phyloP scores from a whole-genome alignment of 2,888 invertebrate genomes.

The Amphipoea oculea region DNA sequence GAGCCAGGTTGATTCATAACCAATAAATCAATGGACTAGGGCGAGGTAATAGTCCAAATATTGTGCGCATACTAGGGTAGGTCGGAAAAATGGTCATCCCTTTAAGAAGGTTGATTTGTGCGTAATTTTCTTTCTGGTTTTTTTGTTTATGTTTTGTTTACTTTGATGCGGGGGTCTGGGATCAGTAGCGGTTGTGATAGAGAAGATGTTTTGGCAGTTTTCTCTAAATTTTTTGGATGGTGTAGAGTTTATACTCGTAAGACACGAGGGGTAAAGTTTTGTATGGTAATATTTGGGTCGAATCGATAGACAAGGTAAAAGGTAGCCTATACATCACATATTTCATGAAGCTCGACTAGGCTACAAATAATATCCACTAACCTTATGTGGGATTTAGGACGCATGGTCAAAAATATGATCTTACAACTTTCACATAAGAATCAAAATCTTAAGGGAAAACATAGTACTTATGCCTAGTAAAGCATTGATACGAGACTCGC shows the following conservation, averaged over 20 bases:
- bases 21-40: slow-evolving; percentile 89
- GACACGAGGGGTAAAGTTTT: background rate
- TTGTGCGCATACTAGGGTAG: slow-evolving; percentile 72
- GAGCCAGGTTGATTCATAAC: slow-evolving; percentile 87
- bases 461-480: too few species aligned
- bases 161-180: slow-evolving; percentile 20
- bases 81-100: slow-evolving; percentile 67
- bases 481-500: background rate
- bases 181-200: background rate
- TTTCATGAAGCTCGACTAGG: background rate
- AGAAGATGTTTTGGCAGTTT: background rate
- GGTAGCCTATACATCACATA: background rate
- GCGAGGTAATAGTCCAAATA: slow-evolving; percentile 88
- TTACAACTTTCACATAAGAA: background rate
- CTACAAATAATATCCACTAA: background rate
- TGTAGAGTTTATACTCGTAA: background rate
- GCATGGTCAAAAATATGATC: background rate
- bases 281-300: background rate
- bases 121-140: slow-evolving; percentile 45
- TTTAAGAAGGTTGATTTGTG: slow-evolving; percentile 64
- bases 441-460: background rate
- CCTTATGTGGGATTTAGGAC: background rate
- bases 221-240: background rate
- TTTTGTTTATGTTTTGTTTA: slow-evolving; percentile 55
- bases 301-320: background rate